Conservation (phyloP, 2,113 vertebrate genomes). For the Phrynosoma platyrhinos region DNA sequence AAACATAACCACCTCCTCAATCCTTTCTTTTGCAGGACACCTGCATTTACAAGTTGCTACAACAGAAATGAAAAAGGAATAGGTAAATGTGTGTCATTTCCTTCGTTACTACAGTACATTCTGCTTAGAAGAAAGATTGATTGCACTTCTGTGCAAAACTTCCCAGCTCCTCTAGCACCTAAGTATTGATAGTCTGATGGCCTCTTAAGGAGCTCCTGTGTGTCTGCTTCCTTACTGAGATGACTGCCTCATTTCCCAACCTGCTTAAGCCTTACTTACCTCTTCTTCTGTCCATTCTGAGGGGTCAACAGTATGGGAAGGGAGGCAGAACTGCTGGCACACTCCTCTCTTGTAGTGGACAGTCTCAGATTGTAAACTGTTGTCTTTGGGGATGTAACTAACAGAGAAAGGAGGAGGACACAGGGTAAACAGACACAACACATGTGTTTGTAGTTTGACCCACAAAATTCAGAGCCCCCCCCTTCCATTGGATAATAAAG, state of each 20-base stretch:
- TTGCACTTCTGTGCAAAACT: not conserved
- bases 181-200: not conserved
- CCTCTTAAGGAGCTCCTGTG: not conserved
- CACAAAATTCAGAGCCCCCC: not conserved
- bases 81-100: not conserved
- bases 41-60: not conserved
- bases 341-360: slow-evolving; percentile 94
- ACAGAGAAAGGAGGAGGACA: not conserved
- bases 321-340: slow-evolving; percentile 96
- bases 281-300: slow-evolving; percentile 96
- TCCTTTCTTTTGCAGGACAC: not conserved
- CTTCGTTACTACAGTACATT: not conserved
- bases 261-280: slow-evolving; percentile 80
- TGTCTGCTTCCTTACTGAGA: not conserved
- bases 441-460: not conserved
- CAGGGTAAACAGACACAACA: not conserved
- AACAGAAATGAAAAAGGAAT: not conserved
- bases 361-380: slow-evolving; percentile 92
- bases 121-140: not conserved
- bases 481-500: not conserved
- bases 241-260: not conserved
- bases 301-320: slow-evolving; percentile 94
- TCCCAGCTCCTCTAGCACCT: not conserved
- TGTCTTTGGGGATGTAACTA: slow-evolving; percentile 94
- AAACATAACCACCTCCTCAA: not conserved